A percentile compares a stretch with the other conserved stretches of the same genome.
Evolutionary conservation across 2,797 vertebrate genomes (phyloP).

Genomic region (Margarornis squamiger): DNA sequence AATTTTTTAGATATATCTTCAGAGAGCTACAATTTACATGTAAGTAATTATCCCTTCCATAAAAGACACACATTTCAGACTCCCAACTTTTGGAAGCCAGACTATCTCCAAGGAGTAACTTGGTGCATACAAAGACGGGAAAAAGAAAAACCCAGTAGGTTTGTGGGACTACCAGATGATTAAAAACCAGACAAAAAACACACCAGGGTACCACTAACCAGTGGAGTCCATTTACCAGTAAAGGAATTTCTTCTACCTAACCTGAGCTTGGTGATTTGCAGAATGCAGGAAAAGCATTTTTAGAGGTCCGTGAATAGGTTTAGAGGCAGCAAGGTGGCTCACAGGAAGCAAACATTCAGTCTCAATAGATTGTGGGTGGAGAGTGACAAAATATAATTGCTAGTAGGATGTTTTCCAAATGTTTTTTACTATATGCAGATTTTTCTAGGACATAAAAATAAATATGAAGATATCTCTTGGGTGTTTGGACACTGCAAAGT

Average conservation of each 20-base stretch:
- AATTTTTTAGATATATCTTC: slow-evolving; percentile 9
- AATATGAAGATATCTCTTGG: not conserved
- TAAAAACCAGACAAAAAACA: slow-evolving; percentile 4
- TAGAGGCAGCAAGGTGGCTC: not conserved
- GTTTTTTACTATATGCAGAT: not conserved
- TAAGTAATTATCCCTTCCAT: not conserved
- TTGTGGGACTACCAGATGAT: not conserved
- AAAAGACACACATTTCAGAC: not conserved
- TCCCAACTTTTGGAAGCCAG: not conserved
- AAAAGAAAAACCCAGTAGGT: not conserved
- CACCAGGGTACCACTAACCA: not conserved
- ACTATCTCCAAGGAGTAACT: not conserved
- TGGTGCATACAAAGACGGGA: not conserved
- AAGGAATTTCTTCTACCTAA: slow-evolving; percentile 5
- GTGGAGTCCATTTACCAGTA: not conserved
- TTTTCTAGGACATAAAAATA: not conserved
- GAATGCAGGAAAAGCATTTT: not conserved
- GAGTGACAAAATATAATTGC: not conserved
- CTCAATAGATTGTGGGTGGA: not conserved
- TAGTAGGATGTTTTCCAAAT: not conserved
- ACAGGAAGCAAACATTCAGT: slow-evolving; percentile 31
- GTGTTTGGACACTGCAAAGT: not conserved
- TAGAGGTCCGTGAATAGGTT: not conserved
- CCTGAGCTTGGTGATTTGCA: not conserved
- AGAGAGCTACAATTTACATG: not conserved